Base-by-base conservation (phyloP, 2,797 vertebrate genomes). In the Alectoris magna region DNA sequence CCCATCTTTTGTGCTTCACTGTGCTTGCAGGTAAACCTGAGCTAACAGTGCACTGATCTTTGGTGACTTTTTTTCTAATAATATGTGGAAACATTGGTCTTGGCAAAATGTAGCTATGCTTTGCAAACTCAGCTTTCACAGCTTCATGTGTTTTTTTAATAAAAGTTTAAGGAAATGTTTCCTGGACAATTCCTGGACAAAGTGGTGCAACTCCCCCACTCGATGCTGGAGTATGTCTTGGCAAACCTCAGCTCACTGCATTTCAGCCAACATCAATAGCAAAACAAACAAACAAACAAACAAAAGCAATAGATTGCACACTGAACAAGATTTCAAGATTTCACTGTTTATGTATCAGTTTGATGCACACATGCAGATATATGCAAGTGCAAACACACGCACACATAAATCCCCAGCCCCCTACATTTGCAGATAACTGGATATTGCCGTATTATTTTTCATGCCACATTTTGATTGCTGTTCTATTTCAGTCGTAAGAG, bases 391-490 rank as follows among this genome's bases (percentile, higher is more conserved):
- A 55, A 51, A 67, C 23, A 64, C 41, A 71, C 24, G 11, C 24
- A 29, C 38, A 39, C 10, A 18, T 58, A 88, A 56, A 85, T 71
- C 34, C 43, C 31, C 24, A 48, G 1, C 11, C 7, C 10, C 1
- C 4, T 5, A 15, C 5, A 18, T 78, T 17, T 87, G 73, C 53
- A 67, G 63, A 73, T 58, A 77, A 68, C 48, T 71, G 58, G 68
- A 66, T 86, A 64, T 53, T 88, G 56, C 59, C 12, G 10, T 58
- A 48, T 73, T 86, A 84, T 78, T 94, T 91, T 82, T 90, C 85
- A 60, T 82, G 70, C 77, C 43, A 60, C 63, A 58, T 90, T 92
- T 91, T 91, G 56, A 87, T 74, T 82, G 63, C 83, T 70, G 46
- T 60, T 94, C 77, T 90, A 67, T 81, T 88, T 92, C 70, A 90